A percentile compares a stretch with the other conserved stretches of the same genome.
phyloP scores from a whole-genome alignment of 2,888 invertebrate species.

The Poecilus cupreus region DNA sequence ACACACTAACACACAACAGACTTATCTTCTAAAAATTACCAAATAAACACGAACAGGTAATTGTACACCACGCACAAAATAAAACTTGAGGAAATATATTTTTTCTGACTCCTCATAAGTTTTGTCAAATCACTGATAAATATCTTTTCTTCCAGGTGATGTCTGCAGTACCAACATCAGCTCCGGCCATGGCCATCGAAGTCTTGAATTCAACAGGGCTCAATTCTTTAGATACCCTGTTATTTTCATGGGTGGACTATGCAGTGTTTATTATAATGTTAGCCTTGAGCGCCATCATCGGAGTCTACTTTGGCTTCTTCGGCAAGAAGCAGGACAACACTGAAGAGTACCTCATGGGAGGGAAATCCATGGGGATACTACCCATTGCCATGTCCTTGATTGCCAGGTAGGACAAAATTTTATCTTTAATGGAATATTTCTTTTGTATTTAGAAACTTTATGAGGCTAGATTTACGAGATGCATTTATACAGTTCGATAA shows the following conservation, averaged over 20 bases:
- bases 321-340: slow-evolving; percentile 75
- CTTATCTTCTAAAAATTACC: background rate
- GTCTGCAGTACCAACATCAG: background rate
- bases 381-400: slow-evolving; percentile 81
- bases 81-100: too few species aligned
- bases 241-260: slow-evolving; percentile 61
- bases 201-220: slow-evolving; percentile 7
- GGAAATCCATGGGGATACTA: slow-evolving; percentile 79
- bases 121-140: too few species aligned
- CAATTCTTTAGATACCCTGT: slow-evolving; percentile 1
- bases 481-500: too few species aligned
- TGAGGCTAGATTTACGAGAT: too few species aligned
- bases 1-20: background rate
- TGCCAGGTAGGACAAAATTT: slow-evolving; percentile 75
- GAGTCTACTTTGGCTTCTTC: slow-evolving; percentile 74
- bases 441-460: too few species aligned
- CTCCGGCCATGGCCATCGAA: background rate
- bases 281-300: slow-evolving; percentile 73
- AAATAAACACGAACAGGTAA: background rate
- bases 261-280: slow-evolving; percentile 70
- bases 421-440: too few species aligned
- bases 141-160: slow-evolving; percentile 42
- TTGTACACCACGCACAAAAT: too few species aligned
- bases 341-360: slow-evolving; percentile 80
- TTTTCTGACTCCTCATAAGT: too few species aligned